Evolutionary conservation across 2,797 vertebrate genomes (phyloP).

Genomic region (Neosilurus hyrtlii): DNA sequence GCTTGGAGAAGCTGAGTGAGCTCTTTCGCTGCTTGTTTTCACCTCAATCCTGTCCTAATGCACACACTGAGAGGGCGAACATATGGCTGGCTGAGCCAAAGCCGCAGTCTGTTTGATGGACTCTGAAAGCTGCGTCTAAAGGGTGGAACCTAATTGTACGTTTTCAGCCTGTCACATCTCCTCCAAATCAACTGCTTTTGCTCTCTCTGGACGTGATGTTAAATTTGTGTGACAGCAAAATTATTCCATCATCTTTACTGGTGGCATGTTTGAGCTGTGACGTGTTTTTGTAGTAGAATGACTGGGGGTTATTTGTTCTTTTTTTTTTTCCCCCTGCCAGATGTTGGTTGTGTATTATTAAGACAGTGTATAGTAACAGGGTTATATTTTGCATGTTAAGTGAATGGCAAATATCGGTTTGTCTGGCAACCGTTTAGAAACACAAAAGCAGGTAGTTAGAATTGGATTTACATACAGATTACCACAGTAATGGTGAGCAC

Average conservation of each 20-base stretch:
- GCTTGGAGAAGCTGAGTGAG: constrained; percentile 32
- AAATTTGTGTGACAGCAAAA: background rate
- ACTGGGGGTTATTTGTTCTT: background rate
- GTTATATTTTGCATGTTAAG: background rate
- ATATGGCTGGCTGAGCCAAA: constrained; percentile 19
- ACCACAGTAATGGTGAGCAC: no score
- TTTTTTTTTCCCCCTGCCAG: background rate
- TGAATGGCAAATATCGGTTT: background rate
- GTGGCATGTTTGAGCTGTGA: background rate
- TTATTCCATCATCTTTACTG: background rate
- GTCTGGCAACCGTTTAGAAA: background rate
- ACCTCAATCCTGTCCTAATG: constrained; percentile 19
- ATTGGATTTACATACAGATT: background rate
- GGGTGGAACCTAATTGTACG: constrained; percentile 34
- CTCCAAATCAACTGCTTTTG: constrained; percentile 21
- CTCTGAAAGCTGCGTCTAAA: constrained; percentile 26
- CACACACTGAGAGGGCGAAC: constrained; percentile 7
- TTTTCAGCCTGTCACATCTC: constrained; percentile 18
- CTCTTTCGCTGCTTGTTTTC: constrained; percentile 26
- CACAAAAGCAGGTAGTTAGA: background rate
- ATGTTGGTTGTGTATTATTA: background rate
- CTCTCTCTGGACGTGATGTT: constrained; percentile 18
- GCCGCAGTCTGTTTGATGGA: constrained; percentile 30
- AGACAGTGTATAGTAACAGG: background rate
- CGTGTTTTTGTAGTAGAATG: background rate